phyloP scores from a whole-genome alignment of 2,797 vertebrate genomes.

The Ambastaia sidthimunki region DNA sequence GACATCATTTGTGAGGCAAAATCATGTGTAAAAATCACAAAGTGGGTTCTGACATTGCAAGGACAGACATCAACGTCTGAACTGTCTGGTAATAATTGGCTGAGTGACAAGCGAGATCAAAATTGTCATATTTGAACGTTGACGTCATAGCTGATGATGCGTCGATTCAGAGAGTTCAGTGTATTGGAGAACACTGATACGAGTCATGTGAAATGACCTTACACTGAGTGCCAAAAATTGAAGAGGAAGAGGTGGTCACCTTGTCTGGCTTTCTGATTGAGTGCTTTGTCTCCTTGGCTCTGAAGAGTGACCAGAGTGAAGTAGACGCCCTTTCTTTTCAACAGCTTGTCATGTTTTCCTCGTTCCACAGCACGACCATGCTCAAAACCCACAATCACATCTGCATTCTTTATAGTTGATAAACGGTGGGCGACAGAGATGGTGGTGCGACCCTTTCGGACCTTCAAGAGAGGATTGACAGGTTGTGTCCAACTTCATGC shows the following conservation, averaged over 20 bases:
- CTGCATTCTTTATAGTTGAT: conserved; percentile 90
- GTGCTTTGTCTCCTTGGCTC: conserved; percentile 85
- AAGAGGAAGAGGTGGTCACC: conserved; percentile 71
- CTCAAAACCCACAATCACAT: conserved; percentile 92
- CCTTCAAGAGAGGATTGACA: conserved; percentile 69
- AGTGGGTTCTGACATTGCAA: not conserved
- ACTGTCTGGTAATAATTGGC: not conserved
- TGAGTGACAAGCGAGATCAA: not conserved
- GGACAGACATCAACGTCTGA: not conserved
- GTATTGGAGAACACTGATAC: conserved; percentile 17
- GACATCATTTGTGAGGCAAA: not conserved
- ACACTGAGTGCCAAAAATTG: not conserved
- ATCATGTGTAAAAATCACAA: not conserved
- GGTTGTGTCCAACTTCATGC: not conserved
- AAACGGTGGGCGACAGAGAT: conserved; percentile 93
- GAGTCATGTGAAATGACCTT: not conserved
- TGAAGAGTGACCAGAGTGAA: conserved; percentile 95
- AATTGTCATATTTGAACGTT: not conserved
- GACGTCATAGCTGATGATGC: not conserved
- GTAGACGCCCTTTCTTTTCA: conserved; percentile 94
- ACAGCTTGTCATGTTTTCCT: conserved; percentile 90
- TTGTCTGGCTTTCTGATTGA: conserved; percentile 73
- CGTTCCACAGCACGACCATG: conserved; percentile 88
- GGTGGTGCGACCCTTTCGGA: conserved; percentile 84
- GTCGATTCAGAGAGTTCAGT: not conserved